These are phyloP conservation scores for Tinamus major DNA, from an alignment of 2,797 vertebrate species.

Conservation along the genomic window DNA sequence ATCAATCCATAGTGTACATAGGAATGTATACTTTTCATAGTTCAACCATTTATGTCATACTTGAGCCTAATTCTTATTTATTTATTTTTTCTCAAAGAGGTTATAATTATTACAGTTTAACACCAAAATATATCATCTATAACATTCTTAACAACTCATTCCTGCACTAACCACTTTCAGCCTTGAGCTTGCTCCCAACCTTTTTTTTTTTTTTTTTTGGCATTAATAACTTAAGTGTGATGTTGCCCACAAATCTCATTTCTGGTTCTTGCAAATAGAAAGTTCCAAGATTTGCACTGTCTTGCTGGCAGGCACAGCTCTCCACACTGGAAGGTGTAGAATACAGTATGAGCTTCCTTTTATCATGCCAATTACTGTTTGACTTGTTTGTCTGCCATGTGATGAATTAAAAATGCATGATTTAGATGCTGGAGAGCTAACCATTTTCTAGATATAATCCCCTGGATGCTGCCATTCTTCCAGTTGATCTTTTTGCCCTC, in stretches of 20 bases:
- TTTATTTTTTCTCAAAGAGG: background rate
- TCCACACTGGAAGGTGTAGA: background rate
- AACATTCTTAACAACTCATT: background rate
- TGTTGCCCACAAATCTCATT: background rate
- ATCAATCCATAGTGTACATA: background rate
- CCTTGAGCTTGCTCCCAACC: background rate
- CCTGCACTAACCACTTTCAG: background rate
- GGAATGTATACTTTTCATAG: background rate
- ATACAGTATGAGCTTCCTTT: conserved; percentile 55
- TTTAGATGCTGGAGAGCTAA: conserved; percentile 71
- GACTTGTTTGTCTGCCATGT: conserved; percentile 78
- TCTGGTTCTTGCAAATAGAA: background rate
- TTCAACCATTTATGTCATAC: background rate
- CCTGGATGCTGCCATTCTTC: conserved; percentile 78
- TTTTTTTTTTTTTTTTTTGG: background rate
- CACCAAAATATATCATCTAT: background rate
- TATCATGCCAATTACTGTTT: conserved; percentile 76
- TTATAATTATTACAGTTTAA: background rate
- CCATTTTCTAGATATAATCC: conserved; percentile 74
- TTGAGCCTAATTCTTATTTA: background rate
- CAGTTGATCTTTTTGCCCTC: conserved; percentile 80
- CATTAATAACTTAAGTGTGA: background rate
- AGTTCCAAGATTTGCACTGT: background rate
- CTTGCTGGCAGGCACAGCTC: background rate
- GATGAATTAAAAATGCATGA: conserved; percentile 82